Base-by-base conservation (phyloP, 2,113 vertebrate genomes). In the Engystomops pustulosus region DNA sequence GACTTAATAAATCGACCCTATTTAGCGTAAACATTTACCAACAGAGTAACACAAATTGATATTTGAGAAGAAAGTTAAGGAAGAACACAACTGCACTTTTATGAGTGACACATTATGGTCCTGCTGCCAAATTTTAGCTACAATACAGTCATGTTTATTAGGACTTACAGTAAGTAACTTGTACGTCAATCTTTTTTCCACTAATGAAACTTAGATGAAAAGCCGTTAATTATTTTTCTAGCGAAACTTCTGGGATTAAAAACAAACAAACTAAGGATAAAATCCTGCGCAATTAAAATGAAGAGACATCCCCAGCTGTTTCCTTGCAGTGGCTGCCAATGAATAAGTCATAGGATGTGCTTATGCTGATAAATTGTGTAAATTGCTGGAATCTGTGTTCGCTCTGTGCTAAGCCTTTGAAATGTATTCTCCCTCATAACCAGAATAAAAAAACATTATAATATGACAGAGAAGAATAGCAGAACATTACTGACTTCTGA, bases 301-400 rank as follows among this genome's bases (percentile, higher is more conserved):
- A 55, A 14, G 18, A 36, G 47, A 38, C 30, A 76, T 18, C 17
- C 2, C 18, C 49, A n/a, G 47, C 32, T 53, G 27, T 36, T 36
- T 72, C 23, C 27, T 11, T 72, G n/a, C 14, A 15, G 69, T 27
- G 12, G 20, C 36, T 41, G 58, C 20, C 55, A 79, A 77, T 79
- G 76, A 79, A 79, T 80, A 49, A 80, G 62, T 49, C 18, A 69
- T 80, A 23, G 38, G 38, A 79, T 79, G 58, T 45, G n/a, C 38
- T 53, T 79, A 18, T 12, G 20, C 44, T 49, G 62, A 80, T 65
- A 68, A 80, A 80, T 36, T 80, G 60, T 18, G 53, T 76, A 76
- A 34, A 76, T 75, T 51, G 47, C 38, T 67, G 15, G 20, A 68
- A 67, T 32, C 44, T 51, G 23, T 67, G 44, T 69, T 80, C 9